Evolutionary conservation across 2,888 invertebrate species (phyloP).

Genomic region (Hirtodrosophila histrioides): DNA sequence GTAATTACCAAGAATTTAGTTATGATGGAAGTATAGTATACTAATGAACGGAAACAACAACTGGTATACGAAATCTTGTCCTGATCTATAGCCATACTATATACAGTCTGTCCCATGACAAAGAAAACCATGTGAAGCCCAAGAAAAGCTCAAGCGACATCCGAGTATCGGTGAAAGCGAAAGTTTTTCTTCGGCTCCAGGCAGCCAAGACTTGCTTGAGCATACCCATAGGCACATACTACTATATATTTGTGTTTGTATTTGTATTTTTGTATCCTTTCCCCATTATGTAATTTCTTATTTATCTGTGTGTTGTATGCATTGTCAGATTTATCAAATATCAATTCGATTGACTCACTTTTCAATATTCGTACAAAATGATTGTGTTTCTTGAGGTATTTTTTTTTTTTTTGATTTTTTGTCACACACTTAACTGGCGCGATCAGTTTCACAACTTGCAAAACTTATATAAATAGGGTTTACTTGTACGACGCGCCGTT

Average conservation of each 20-base stretch:
- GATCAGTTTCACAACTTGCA: conserved; percentile 68
- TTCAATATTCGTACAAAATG: conserved; percentile 39
- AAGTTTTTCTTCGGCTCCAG: conserved; percentile 71
- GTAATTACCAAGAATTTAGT: not conserved
- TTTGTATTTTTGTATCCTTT: conserved; percentile 44
- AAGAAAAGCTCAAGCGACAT: conserved; percentile 50
- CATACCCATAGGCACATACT: conserved; percentile 3
- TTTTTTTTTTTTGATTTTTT: conserved; percentile 5
- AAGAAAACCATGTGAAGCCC: conserved; percentile 15
- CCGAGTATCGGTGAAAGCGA: conserved; percentile 80
- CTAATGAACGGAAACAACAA: no score
- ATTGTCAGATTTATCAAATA: not conserved
- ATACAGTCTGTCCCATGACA: no score
- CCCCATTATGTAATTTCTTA: conserved; percentile 47
- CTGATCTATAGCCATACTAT: no score
- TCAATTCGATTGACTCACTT: conserved; percentile 47
- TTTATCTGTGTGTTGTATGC: not conserved
- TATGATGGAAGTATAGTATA: no score
- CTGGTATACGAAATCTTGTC: no score
- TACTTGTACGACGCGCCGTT: conserved; percentile 41
- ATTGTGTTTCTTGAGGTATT: not conserved
- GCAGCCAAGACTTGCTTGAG: conserved; percentile 18
- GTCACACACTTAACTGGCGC: conserved; percentile 25
- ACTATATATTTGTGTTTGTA: conserved; percentile 19
- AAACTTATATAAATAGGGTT: conserved; percentile 70